Conservation (phyloP, 2,113 vertebrate species). For the Callopanchax toddi region DNA sequence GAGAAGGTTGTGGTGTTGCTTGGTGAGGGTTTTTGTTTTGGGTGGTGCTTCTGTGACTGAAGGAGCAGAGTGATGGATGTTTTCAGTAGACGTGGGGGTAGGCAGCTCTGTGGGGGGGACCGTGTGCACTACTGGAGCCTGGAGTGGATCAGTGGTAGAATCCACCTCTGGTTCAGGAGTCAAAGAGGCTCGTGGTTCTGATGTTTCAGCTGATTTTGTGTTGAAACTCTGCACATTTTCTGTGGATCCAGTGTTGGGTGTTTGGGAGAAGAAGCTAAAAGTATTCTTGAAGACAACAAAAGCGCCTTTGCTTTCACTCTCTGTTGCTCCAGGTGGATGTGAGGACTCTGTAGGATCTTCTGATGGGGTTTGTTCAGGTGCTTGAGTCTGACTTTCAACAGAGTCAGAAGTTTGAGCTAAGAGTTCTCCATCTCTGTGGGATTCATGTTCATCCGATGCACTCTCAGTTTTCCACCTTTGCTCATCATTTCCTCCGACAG, state of each 20-base stretch:
- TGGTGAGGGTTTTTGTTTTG: constrained; percentile 41
- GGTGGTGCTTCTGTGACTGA: constrained; percentile 3
- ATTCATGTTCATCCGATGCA: background rate
- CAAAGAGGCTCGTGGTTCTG: background rate
- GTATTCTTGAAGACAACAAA: constrained; percentile 49
- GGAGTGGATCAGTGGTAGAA: background rate
- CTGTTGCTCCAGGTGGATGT: background rate
- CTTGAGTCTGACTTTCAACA: constrained; percentile 7
- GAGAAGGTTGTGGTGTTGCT: constrained; percentile 58
- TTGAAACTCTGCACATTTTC: constrained; percentile 10
- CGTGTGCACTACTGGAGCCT: background rate
- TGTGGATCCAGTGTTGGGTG: background rate
- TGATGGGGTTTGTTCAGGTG: constrained; percentile 4
- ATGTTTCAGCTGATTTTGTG: background rate
- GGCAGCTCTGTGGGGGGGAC: constrained; percentile 15
- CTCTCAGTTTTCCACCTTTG: background rate
- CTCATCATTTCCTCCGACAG: background rate
- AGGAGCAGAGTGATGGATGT: background rate
- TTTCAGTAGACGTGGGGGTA: background rate
- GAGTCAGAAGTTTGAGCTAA: background rate
- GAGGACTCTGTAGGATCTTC: background rate
- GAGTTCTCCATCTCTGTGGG: background rate
- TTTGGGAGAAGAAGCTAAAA: constrained; percentile 46
- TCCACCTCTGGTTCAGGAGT: constrained; percentile 23
- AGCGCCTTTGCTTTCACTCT: constrained; percentile 16